Percentiles rank a stretch among this genome's conserved stretches.
These are phyloP conservation scores for Lordiphosa fenestrarum DNA, from an alignment of 2,888 invertebrate species.

Conservation along the genomic window DNA sequence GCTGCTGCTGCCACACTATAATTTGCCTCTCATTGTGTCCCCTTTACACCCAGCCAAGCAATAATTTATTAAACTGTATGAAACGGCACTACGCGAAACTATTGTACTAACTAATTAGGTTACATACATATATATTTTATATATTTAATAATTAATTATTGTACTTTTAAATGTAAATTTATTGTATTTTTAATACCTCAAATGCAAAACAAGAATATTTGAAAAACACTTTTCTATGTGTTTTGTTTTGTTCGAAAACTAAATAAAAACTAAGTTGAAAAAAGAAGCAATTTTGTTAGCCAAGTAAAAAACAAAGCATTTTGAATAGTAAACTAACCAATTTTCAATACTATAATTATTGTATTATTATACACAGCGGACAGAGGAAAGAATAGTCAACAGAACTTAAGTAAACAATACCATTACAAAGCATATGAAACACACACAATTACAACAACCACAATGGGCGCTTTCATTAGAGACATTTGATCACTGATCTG, in stretches of 20 bases:
- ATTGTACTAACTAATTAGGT: conserved; percentile 67
- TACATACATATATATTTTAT: conserved; percentile 45
- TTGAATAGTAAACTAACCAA: conserved; percentile 63
- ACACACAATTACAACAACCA: too few species aligned
- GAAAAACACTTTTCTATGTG: conserved; percentile 22
- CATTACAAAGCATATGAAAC: too few species aligned
- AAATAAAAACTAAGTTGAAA: conserved; percentile 10
- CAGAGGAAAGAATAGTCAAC: conserved; percentile 47
- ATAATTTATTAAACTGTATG: conserved; percentile 19
- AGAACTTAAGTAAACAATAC: conserved; percentile 33
- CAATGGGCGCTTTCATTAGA: too few species aligned
- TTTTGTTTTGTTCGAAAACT: conserved; percentile 34
- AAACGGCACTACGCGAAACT: conserved; percentile 34
- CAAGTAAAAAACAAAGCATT: conserved; percentile 37
- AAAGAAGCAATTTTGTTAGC: conserved; percentile 42
- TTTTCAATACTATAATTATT: conserved; percentile 46
- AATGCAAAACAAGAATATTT: conserved; percentile 27
- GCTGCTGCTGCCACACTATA: too few species aligned
- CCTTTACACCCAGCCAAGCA: neutral
- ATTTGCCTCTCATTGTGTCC: conserved; percentile 2
- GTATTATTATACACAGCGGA: conserved; percentile 7
- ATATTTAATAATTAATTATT: conserved; percentile 69
- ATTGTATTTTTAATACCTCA: conserved; percentile 74
- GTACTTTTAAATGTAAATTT: conserved; percentile 73
- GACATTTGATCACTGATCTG: too few species aligned